Conservation (phyloP, 2,888 invertebrate genomes). For the Pterobdella sp. region DNA sequence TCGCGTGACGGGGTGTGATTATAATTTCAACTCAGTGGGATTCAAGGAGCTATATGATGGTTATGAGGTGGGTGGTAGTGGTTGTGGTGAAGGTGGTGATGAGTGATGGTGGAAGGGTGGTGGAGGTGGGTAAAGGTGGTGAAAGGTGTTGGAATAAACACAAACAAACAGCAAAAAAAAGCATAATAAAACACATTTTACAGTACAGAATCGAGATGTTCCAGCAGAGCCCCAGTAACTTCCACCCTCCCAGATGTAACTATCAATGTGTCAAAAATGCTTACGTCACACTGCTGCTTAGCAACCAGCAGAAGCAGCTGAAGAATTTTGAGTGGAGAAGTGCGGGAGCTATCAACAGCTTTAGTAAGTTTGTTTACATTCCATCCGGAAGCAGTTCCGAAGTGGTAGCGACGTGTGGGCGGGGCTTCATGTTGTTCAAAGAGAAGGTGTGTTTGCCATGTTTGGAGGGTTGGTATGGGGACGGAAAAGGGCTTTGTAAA, state of each 20-base stretch:
- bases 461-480: background rate
- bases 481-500: background rate
- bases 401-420: background rate
- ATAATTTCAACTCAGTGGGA: background rate
- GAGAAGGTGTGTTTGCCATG: constrained; percentile 18
- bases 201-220: constrained; percentile 25
- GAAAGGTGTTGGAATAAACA: too few relatives aligned
- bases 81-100: too few relatives aligned
- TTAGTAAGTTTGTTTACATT: constrained; percentile 8
- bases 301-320: background rate
- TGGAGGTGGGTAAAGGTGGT: too few relatives aligned
- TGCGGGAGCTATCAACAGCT: background rate
- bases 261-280: constrained; percentile 5
- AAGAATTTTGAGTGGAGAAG: background rate
- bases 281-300: background rate
- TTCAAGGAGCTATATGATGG: too few relatives aligned
- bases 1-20: background rate
- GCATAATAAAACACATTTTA: background rate
- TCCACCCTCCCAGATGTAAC: constrained; percentile 10
- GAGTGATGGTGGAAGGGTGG: too few relatives aligned
- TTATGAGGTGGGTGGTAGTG: too few relatives aligned
- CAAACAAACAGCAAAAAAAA: background rate
- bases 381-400: background rate
- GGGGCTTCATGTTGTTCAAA: constrained; percentile 21
- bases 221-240: background rate